Evolutionary conservation across 30 jellyfish, hydroid and myxozoan genomes (phyloP).

Genomic region (Pelagia noctiluca): DNA sequence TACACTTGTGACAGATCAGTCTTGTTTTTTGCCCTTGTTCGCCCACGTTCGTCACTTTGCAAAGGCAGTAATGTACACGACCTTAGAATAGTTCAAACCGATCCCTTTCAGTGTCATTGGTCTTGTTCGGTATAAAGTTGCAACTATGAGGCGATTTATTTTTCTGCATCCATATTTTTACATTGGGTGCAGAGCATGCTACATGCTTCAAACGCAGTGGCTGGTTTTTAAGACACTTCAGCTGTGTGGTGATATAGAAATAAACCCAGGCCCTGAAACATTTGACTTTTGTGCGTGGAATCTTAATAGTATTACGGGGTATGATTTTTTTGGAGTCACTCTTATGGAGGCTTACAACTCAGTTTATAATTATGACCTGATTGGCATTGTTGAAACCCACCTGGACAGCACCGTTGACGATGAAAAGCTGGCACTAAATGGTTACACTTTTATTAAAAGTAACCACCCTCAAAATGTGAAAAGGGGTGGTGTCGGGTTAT

Average conservation of each 20-base stretch:
- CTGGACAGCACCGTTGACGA: no score
- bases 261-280: constrained; percentile 56
- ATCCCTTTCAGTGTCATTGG: constrained; percentile 42
- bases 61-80: constrained; percentile 31
- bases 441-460: no score
- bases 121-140: constrained; percentile 43
- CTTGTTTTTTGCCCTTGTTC: constrained; percentile 52
- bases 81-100: constrained; percentile 58
- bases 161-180: constrained; percentile 46
- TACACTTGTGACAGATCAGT: constrained; percentile 35
- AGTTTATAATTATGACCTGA: no score
- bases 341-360: constrained; percentile 54
- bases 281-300: constrained; percentile 49
- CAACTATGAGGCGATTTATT: constrained; percentile 37
- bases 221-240: constrained; percentile 55
- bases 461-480: constrained; percentile 63
- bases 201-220: constrained; percentile 56
- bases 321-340: constrained; percentile 42
- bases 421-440: no score
- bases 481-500: no score
- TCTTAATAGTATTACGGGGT: constrained; percentile 63
- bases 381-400: no score
- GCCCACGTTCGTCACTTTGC: constrained; percentile 63
- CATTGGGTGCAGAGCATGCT: constrained; percentile 44
- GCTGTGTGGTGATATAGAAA: constrained; percentile 69